phyloP scores from a whole-genome alignment of 1,140 invertebrate species.

The Ganaspis sp. region DNA sequence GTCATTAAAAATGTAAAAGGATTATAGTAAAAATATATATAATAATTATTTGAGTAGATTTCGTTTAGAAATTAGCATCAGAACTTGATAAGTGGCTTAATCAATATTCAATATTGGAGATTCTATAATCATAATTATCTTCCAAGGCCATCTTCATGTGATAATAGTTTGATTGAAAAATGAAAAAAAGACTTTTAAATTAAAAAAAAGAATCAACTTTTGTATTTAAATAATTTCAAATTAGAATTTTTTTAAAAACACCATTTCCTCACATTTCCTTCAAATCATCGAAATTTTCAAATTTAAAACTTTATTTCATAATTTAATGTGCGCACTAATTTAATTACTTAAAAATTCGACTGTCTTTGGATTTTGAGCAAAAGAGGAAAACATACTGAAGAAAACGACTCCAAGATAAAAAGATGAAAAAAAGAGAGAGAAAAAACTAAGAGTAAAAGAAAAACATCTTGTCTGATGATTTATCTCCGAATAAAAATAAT shows the following conservation, averaged over 20 bases:
- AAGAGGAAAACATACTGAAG: no score
- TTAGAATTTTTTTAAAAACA: constrained; percentile 16
- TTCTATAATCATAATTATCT: background rate
- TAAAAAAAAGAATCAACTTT: background rate
- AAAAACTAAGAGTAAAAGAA: no score
- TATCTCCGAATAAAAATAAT: background rate
- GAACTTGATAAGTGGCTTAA: background rate
- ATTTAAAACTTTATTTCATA: no score
- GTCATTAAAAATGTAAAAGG: no score
- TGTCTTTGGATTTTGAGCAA: no score
- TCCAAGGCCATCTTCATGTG: background rate
- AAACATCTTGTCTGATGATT: background rate
- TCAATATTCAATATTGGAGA: constrained; percentile 9
- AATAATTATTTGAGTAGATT: background rate
- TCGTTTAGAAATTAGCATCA: background rate
- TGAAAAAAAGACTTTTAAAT: no score
- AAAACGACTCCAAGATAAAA: no score
- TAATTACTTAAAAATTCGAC: no score
- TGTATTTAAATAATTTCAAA: no score
- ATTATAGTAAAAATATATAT: background rate
- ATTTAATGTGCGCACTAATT: no score
- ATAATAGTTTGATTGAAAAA: background rate
- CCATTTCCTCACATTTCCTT: no score
- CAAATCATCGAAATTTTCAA: no score
- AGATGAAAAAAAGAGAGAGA: constrained; percentile 7